Conservation (phyloP, 2,888 invertebrate genomes). For the Cepaea hortensis region DNA sequence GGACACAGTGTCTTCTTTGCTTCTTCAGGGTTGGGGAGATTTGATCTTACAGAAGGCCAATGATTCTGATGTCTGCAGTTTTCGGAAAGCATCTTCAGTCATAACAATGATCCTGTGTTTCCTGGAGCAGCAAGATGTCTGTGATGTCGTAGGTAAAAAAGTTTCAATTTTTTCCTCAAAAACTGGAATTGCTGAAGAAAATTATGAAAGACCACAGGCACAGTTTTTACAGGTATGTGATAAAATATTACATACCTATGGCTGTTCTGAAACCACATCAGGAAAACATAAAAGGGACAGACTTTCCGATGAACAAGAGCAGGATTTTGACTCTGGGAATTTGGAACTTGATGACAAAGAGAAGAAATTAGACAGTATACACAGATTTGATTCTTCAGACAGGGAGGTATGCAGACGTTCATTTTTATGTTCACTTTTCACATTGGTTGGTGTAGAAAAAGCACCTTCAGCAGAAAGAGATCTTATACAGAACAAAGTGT, state of each 20-base stretch:
- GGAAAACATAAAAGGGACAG: background rate
- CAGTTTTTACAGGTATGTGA: conserved; percentile 10
- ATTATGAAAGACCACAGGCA: background rate
- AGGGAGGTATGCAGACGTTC: background rate
- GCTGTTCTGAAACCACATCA: background rate
- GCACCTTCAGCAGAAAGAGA: background rate
- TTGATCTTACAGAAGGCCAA: conserved; percentile 19
- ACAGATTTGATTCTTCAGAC: background rate
- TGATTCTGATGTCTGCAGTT: conserved; percentile 30
- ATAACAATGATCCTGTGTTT: conserved; percentile 20
- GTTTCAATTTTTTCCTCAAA: background rate
- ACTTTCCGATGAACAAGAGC: background rate
- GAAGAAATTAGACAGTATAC: background rate
- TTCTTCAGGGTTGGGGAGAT: conserved; percentile 37
- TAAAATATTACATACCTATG: conserved; percentile 2
- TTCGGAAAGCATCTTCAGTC: conserved; percentile 10
- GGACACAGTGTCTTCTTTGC: background rate
- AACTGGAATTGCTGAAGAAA: background rate
- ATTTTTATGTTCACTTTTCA: background rate
- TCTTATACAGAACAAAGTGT: background rate
- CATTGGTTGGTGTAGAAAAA: background rate
- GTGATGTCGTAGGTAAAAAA: background rate
- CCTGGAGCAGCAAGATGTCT: conserved; percentile 14
- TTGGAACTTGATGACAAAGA: background rate
- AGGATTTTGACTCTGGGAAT: background rate